Evolutionary conservation across 2,888 invertebrate species (phyloP).

Genomic region (Macrosoma leucophasiata): DNA sequence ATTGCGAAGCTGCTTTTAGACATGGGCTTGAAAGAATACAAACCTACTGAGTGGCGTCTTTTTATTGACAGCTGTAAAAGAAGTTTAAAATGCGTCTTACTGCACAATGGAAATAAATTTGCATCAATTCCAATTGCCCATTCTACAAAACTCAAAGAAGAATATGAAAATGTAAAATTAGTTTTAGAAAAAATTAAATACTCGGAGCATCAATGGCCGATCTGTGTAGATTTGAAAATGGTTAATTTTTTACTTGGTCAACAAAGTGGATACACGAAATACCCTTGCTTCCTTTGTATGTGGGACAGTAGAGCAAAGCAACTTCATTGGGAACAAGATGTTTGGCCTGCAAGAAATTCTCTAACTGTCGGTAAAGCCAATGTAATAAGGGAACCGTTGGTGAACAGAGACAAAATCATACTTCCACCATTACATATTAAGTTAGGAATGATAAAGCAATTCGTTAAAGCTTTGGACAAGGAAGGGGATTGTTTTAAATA

Average conservation of each 20-base stretch:
- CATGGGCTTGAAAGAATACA: slow-evolving; percentile 5
- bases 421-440: no score
- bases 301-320: no score
- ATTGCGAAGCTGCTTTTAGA: slow-evolving; percentile 3
- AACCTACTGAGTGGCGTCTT: slow-evolving; percentile 7
- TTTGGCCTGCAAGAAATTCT: no score
- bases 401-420: no score
- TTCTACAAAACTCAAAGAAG: slow-evolving; percentile 13
- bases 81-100: slow-evolving; percentile 10
- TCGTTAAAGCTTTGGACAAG: no score
- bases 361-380: no score
- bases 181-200: no score
- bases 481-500: no score
- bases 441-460: no score
- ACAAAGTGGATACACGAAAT: slow-evolving; percentile 16
- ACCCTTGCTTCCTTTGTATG: slow-evolving; percentile 6
- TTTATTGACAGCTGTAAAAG: slow-evolving; percentile 13
- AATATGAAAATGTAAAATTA: slow-evolving; percentile 9
- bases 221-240: slow-evolving; percentile 10
- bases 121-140: slow-evolving; percentile 12
- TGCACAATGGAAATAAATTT: slow-evolving; percentile 9
- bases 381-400: no score
- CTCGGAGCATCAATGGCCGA: no score
- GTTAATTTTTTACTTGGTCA: slow-evolving; percentile 15
- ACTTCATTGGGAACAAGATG: no score